A percentile compares a stretch with the other conserved stretches of the same genome.
phyloP scores from a whole-genome alignment of 2,113 vertebrate genomes.

The Anguilla japonica region DNA sequence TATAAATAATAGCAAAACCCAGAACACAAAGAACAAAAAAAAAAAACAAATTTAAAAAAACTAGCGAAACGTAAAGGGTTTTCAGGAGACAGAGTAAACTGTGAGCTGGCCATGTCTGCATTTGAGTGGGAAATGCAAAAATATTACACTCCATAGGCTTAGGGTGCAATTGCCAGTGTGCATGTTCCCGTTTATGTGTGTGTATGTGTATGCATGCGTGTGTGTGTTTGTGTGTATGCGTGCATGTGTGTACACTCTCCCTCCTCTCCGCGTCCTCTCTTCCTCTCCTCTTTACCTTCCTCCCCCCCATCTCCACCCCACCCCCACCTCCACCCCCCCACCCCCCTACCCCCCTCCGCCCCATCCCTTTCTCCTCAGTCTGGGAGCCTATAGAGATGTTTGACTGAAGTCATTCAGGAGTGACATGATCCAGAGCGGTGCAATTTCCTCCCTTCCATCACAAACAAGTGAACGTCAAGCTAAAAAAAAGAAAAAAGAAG shows the following conservation, averaged over 20 bases:
- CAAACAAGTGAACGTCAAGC: no score
- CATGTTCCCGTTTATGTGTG: background rate
- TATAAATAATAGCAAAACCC: no score
- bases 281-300: background rate
- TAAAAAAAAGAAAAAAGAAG: no score
- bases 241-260: background rate
- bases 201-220: background rate
- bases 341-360: background rate
- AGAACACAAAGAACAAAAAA: no score
- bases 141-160: background rate
- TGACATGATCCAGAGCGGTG: no score
- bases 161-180: background rate
- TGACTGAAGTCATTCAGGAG: no score
- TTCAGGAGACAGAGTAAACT: no score
- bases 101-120: background rate
- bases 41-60: no score
- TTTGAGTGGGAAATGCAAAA: background rate
- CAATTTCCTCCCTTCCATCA: no score
- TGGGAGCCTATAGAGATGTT: no score
- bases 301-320: background rate
- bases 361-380: no score
- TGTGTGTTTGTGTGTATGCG: constrained; percentile 19
- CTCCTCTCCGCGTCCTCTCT: constrained; percentile 1
- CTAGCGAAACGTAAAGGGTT: no score
- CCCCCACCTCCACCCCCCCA: background rate